phyloP scores from a whole-genome alignment of 1,140 invertebrate genomes.

The Tenebrio molitor region DNA sequence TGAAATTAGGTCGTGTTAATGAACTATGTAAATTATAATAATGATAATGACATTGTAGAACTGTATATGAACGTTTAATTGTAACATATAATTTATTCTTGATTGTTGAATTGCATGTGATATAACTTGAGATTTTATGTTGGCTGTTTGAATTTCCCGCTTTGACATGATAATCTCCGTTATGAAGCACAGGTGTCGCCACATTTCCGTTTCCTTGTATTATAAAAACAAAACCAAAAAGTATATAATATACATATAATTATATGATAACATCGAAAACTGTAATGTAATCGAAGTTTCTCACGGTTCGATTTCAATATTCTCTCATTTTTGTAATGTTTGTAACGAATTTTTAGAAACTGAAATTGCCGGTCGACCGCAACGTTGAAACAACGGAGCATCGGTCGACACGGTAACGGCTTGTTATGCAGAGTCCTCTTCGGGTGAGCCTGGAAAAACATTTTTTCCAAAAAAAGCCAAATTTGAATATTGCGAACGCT shows the following conservation, averaged over 20 bases:
- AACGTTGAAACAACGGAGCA: slow-evolving; percentile 7
- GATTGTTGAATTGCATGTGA: slow-evolving; percentile 63
- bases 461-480: too few relatives aligned
- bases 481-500: too few relatives aligned
- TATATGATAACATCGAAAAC: slow-evolving; percentile 38
- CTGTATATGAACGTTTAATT: slow-evolving; percentile 56
- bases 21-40: slow-evolving; percentile 48
- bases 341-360: slow-evolving; percentile 13
- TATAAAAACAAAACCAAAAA: background rate
- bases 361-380: too few relatives aligned
- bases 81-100: slow-evolving; percentile 58
- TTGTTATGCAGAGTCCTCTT: too few relatives aligned
- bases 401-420: too few relatives aligned
- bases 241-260: too few relatives aligned
- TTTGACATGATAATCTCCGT: slow-evolving; percentile 44
- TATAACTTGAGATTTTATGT: slow-evolving; percentile 61
- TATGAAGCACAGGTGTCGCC: slow-evolving; percentile 50
- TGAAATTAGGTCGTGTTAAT: slow-evolving; percentile 55
- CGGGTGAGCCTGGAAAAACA: too few relatives aligned
- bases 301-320: slow-evolving; percentile 10
- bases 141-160: slow-evolving; percentile 57
- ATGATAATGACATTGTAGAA: slow-evolving; percentile 50
- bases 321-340: slow-evolving; percentile 27
- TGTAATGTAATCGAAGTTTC: slow-evolving; percentile 35
- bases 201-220: slow-evolving; percentile 39